These are phyloP conservation scores for Mya arenaria DNA, from an alignment of 1,140 invertebrate genomes.

Conservation along the genomic window DNA sequence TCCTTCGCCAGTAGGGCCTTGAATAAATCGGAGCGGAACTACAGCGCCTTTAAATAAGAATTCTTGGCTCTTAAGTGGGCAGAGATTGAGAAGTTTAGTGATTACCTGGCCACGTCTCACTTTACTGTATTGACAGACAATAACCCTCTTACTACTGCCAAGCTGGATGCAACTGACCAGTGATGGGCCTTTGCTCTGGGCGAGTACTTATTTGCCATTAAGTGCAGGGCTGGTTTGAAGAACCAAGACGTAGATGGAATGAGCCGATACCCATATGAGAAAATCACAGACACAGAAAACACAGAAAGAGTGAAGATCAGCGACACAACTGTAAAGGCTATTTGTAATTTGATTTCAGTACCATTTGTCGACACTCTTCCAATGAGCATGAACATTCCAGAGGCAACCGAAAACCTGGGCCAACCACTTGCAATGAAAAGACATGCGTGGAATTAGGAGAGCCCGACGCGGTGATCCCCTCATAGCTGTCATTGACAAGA, in stretches of 20 bases:
- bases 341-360: neutral
- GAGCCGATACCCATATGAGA: conserved; percentile 17
- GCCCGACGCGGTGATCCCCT: neutral
- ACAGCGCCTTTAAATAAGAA: conserved; percentile 14
- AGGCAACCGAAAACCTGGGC: conserved; percentile 13
- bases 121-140: conserved; percentile 48
- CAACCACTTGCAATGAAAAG: neutral
- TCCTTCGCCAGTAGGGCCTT: conserved; percentile 26
- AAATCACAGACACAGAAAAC: neutral
- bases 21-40: conserved; percentile 40
- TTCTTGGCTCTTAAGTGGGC: conserved; percentile 49
- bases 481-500: conserved; percentile 5
- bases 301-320: neutral
- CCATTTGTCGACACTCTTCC: neutral
- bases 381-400: neutral
- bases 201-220: conserved; percentile 43
- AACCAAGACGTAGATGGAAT: conserved; percentile 58
- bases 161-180: conserved; percentile 57
- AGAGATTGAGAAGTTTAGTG: conserved; percentile 47
- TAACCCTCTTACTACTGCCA: conserved; percentile 40
- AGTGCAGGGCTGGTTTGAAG: conserved; percentile 27
- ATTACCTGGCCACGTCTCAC: conserved; percentile 37
- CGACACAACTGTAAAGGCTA: neutral
- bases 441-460: neutral
- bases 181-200: conserved; percentile 50